Conservation (phyloP, 2,888 invertebrate genomes). For the Phyto melanocephala region DNA sequence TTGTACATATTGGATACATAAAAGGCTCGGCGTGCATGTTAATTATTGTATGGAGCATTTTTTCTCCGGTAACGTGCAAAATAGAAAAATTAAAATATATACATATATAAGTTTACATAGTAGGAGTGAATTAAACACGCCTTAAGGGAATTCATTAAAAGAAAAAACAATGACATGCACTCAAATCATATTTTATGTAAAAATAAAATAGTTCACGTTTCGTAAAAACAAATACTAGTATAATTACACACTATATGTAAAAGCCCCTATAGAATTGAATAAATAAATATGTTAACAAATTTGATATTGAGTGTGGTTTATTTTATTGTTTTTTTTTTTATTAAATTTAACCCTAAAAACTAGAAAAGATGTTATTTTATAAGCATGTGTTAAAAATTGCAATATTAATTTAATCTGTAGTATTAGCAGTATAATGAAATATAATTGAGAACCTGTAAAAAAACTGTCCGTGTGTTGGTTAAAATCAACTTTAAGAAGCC, state of each 20-base stretch:
- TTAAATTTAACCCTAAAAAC: background rate
- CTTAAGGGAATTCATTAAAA: conserved; percentile 55
- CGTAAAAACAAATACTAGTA: background rate
- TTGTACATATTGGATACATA: conserved; percentile 17
- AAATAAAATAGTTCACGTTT: background rate
- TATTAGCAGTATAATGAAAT: no score
- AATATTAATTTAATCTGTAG: no score
- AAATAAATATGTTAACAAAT: background rate
- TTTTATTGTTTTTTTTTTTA: background rate
- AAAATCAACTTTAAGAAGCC: no score
- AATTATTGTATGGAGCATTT: conserved; percentile 7
- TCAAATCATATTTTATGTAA: conserved; percentile 29
- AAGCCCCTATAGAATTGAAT: background rate
- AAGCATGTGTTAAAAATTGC: background rate
- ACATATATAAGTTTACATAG: conserved; percentile 28
- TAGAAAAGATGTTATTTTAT: background rate
- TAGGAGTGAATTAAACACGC: conserved; percentile 52
- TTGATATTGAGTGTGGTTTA: background rate
- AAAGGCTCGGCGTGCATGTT: background rate
- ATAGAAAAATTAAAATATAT: background rate
- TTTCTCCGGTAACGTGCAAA: conserved; percentile 5
- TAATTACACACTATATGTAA: background rate
- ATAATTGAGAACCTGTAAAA: no score
- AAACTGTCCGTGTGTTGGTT: no score
- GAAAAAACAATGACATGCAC: conserved; percentile 44